These are phyloP conservation scores for Accipiter virgatus DNA, from an alignment of 2,113 vertebrate genomes.

Conservation along the genomic window DNA sequence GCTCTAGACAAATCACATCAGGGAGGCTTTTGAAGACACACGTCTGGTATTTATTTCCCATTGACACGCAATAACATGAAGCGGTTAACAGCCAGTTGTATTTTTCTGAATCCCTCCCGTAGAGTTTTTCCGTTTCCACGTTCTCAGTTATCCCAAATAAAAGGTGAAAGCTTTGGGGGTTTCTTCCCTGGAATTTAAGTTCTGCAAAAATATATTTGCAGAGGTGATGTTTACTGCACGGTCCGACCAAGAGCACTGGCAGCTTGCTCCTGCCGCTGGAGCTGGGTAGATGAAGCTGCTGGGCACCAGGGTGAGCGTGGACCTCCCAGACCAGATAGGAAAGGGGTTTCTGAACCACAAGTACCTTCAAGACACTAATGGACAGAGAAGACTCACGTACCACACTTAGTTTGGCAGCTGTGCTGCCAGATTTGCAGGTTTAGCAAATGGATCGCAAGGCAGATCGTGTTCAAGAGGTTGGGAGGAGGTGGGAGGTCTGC, in stretches of 20 bases:
- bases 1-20: neutral
- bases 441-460: neutral
- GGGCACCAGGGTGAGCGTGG: neutral
- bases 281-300: neutral
- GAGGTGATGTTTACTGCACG: neutral
- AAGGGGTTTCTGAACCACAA: neutral
- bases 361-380: neutral
- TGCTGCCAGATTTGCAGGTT: neutral
- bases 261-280: neutral
- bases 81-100: neutral
- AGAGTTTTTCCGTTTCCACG: neutral
- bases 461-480: neutral
- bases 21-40: neutral
- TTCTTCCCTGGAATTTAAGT: neutral
- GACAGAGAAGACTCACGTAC: neutral
- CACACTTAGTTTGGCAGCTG: accelerated
- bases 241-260: neutral
- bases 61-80: neutral
- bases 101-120: neutral
- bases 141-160: neutral
- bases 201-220: neutral
- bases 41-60: neutral
- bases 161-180: neutral
- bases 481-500: neutral
- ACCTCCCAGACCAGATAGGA: neutral